Evolutionary conservation across 2,797 vertebrate species (phyloP), one percentile per base, ranked within the genome.

Genomic region (Onychomys torridus): DNA sequence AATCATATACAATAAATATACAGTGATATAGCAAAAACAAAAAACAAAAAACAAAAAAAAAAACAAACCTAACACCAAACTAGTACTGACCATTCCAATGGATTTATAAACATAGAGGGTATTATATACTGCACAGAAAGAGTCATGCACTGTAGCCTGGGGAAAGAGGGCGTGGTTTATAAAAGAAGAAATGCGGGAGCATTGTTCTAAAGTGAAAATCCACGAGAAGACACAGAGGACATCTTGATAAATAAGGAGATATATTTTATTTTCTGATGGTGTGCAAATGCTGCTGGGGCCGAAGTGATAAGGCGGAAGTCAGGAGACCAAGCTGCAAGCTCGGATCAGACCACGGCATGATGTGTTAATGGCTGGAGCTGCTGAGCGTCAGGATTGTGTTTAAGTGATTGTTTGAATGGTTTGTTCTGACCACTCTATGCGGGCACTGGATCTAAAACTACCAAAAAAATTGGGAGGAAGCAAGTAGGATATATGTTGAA

Each of bases 151-250:
- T 43, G 65, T 73, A 88, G 43, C 37, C 73, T 65, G 34, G 27
- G 16, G 57, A 90, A 1, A 12, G 11, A n/a, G 27, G 34, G 1
- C 23, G 40, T 52, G 16, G 37, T 55, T 86, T 91, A 43, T 46
- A 78, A 85, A 82, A 21, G 29, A 85, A 93, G 7, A 16, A 52
- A 89, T 82, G 25, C 6, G 23, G 82, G 9, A 43, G 43, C 5
- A 82, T 85, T 52, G 46, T 67, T 90, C 4, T 85, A 61, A 96
- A 95, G 5, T 84, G 6, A 82, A 37, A 92, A 25, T 73, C 78
- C 37, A 73, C 19, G 11, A 40, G 13, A n/a, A 17, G 17, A 46
- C 84, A 29, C 19, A 76, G 37, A 65, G 1, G 13, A 92, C 87
- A 46, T 34, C 59, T 91, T 59, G 52, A 19, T 78, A 90, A 43